Percentiles rank a stretch among this genome's conserved stretches.
phyloP scores from a whole-genome alignment of 2,888 invertebrate species.

The Eristalis tenax region DNA sequence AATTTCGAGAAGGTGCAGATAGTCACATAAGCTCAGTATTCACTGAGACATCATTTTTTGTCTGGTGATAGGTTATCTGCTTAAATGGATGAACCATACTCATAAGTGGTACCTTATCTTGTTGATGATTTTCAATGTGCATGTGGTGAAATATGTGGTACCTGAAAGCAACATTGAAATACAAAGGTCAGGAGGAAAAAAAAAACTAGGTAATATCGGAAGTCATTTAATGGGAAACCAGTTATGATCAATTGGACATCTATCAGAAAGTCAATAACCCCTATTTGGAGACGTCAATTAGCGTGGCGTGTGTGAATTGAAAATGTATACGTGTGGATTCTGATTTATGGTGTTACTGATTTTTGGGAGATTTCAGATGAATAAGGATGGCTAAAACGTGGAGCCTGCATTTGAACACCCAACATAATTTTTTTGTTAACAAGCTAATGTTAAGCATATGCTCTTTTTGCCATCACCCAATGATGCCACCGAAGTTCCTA shows the following conservation, averaged over 20 bases:
- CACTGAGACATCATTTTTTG: neutral
- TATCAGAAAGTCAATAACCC: neutral
- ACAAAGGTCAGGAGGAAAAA: neutral
- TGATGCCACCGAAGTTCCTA: neutral
- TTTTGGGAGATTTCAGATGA: neutral
- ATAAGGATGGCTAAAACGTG: neutral
- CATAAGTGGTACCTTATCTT: conserved; percentile 30
- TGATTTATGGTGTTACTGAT: neutral
- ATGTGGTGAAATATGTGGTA: conserved; percentile 5
- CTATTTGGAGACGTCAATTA: neutral
- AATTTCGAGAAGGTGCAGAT: conserved; percentile 42
- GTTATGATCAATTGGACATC: neutral
- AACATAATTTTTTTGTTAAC: neutral
- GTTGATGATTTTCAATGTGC: conserved; percentile 21
- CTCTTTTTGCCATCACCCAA: neutral
- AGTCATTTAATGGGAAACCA: neutral
- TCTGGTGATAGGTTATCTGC: neutral
- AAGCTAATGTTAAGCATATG: neutral
- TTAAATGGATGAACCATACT: neutral
- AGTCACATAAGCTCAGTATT: conserved; percentile 33
- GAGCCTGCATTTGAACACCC: neutral
- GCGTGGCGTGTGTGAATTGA: neutral
- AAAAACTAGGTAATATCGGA: conserved; percentile 1
- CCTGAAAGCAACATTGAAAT: neutral
- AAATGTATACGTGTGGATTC: neutral